Evolutionary conservation across 2,797 vertebrate species (phyloP), one percentile per base, ranked within the genome.

Genomic region (Phrynocephalus guinanensis): DNA sequence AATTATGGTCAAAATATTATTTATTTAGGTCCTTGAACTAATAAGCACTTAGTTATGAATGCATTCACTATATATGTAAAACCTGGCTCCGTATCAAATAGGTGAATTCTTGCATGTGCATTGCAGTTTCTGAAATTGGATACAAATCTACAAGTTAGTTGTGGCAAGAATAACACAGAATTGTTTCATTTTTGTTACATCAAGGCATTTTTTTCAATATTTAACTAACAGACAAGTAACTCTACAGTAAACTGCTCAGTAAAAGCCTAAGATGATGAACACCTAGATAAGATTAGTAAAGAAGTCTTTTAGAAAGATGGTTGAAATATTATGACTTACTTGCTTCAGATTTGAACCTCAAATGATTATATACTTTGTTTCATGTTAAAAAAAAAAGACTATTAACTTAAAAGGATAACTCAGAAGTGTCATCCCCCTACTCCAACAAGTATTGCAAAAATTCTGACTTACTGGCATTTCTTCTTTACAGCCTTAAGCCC

Each of bases 401-500:
- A 4, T 52, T 33, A 79, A 83, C 89, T 90, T 90, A 13, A 78
- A 83, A 91, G 68, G 90, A 86, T 44, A 10, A 10, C 52, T 75
- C 86, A 71, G 52, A 56, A 56, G 10, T 89, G 60, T 3, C 0
- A 71, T 86, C 91, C 92, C 84, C 84, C 38, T 4, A 44, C 38
- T 44, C 38, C 38, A 44, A 44, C 38, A 44, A 44, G 52, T 56
- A 24, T 88, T 52, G 52, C 83, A 85, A 75, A 52, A 44, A 79
- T 90, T 72, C 90, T 88, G 92, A 0, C 90, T 63, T 85, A 84
- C 86, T 87, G 93, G 86, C 88, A 91, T 86, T 87, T 93, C 92
- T 87, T 91, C 93, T 18, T 77, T 87, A 85, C 72, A 93, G 81
- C 71, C 73, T 80, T 66, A 87, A 83, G 84, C 85, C 83, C 86